Evolutionary conservation across 2,888 invertebrate genomes (phyloP).

Genomic region (Nemotelus pantherinus): DNA sequence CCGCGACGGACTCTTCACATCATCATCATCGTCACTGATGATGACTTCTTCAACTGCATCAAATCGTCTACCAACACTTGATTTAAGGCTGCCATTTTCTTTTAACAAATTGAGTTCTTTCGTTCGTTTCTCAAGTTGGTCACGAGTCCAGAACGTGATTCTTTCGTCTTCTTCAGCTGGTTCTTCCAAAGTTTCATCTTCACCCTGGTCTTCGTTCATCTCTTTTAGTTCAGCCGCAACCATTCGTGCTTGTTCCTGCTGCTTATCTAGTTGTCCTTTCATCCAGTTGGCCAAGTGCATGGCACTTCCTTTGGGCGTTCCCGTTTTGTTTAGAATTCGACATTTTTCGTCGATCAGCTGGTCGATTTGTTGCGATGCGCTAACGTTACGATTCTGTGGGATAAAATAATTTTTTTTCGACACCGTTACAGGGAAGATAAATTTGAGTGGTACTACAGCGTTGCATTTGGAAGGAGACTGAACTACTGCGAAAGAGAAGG

Average conservation of each 20-base stretch:
- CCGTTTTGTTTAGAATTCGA: slow-evolving; percentile 71
- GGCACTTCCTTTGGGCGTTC: slow-evolving; percentile 75
- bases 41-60: slow-evolving; percentile 65
- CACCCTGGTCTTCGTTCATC: slow-evolving; percentile 59
- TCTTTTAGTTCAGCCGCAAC: slow-evolving; percentile 59
- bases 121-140: slow-evolving; percentile 76
- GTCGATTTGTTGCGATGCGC: slow-evolving; percentile 67
- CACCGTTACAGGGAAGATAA: neutral
- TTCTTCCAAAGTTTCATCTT: slow-evolving; percentile 49
- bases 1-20: slow-evolving; percentile 74
- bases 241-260: slow-evolving; percentile 65
- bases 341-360: slow-evolving; percentile 73
- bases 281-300: slow-evolving; percentile 83
- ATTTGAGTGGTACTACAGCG: too few relatives aligned
- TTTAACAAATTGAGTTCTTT: slow-evolving; percentile 74
- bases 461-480: too few relatives aligned
- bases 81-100: slow-evolving; percentile 59
- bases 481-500: too few relatives aligned
- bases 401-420: slow-evolving; percentile 24
- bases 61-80: slow-evolving; percentile 60
- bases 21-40: slow-evolving; percentile 65
- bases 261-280: slow-evolving; percentile 77
- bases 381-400: slow-evolving; percentile 53
- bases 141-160: slow-evolving; percentile 73
- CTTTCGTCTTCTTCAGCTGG: slow-evolving; percentile 60